Evolutionary conservation across 2,113 vertebrate genomes (phyloP).

Genomic region (Notiomystis cincta): DNA sequence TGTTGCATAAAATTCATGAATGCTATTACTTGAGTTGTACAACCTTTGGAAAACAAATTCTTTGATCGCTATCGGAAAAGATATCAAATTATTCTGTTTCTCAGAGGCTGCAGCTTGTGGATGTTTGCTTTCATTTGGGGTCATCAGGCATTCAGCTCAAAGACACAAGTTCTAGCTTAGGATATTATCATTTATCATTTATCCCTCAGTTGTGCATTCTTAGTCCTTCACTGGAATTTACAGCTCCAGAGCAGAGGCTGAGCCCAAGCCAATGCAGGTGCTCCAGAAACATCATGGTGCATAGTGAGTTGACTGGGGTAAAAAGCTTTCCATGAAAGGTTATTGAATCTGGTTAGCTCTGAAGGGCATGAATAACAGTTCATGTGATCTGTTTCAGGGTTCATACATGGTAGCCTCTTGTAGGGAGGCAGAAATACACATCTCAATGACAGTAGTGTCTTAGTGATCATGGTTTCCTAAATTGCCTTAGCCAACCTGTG

Average conservation of each 20-base stretch:
- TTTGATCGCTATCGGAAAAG: background rate
- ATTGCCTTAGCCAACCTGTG: background rate
- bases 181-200: background rate
- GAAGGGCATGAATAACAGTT: background rate
- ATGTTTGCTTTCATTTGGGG: background rate
- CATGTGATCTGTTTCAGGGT: background rate
- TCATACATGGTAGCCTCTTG: fast-evolving
- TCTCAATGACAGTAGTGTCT: background rate
- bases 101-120: background rate
- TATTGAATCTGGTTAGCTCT: background rate
- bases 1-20: background rate
- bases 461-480: background rate
- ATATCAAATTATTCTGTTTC: background rate
- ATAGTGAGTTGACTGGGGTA: background rate
- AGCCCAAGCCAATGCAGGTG: background rate
- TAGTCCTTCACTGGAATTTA: background rate
- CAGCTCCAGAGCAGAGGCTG: background rate
- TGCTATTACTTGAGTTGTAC: background rate
- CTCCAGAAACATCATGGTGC: background rate
- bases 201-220: background rate
- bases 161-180: background rate
- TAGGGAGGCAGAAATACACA: background rate
- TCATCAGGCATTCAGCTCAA: background rate
- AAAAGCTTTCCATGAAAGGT: background rate
- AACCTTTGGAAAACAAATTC: background rate